A percentile compares a stretch with the other conserved stretches of the same genome.
phyloP scores from a whole-genome alignment of 1,140 invertebrate species.

The Thalassaphorura encarpata region DNA sequence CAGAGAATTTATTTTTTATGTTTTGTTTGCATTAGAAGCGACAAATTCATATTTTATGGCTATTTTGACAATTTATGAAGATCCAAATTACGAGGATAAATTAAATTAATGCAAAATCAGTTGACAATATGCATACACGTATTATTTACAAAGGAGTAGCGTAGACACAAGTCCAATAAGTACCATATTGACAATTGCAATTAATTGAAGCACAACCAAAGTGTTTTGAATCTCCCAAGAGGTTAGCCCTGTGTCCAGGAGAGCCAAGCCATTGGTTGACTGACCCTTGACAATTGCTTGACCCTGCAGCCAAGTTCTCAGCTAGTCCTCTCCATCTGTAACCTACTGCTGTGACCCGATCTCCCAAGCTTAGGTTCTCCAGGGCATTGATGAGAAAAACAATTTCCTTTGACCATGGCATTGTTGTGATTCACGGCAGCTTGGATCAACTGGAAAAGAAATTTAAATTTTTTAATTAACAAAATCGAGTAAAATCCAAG shows the following conservation, averaged over 20 bases:
- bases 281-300: background rate
- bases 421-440: conserved; percentile 9
- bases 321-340: conserved; percentile 10
- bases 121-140: background rate
- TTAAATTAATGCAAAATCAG: background rate
- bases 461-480: background rate
- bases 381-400: conserved; percentile 17
- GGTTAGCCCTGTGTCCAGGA: conserved; percentile 6
- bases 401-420: conserved; percentile 12
- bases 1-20: too few relatives aligned
- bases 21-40: too few relatives aligned
- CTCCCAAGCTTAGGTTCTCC: conserved; percentile 7
- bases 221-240: conserved; percentile 8
- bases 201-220: conserved; percentile 2
- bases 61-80: too few relatives aligned
- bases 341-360: conserved; percentile 5
- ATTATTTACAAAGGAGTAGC: conserved; percentile 3
- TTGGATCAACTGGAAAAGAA: conserved; percentile 1
- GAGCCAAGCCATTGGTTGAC: conserved; percentile 11
- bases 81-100: too few relatives aligned
- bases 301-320: conserved; percentile 16
- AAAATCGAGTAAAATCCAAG: background rate
- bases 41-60: too few relatives aligned
- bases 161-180: conserved; percentile 17
- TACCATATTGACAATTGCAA: conserved; percentile 1